Evolutionary conservation across 2,113 vertebrate genomes (phyloP), one percentile per base, ranked within the genome.

Genomic region (Benitochromis conjunctus): DNA sequence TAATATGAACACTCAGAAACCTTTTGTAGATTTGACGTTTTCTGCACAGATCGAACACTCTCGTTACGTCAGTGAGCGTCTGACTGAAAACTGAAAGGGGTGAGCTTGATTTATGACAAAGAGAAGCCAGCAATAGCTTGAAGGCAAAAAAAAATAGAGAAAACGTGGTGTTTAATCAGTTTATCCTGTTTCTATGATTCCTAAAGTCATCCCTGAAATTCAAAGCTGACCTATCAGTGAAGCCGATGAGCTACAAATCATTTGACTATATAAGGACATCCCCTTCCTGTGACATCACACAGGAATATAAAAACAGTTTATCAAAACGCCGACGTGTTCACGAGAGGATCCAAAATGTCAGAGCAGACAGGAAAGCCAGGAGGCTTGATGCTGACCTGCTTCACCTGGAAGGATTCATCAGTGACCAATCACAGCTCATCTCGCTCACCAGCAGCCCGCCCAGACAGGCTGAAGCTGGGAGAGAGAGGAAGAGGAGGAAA

Each of bases 381-480:
- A 21, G 24, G 21, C 31, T 74, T 29, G 43, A 48, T 74, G 69
- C 69, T 51, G 69, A 74, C 46, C 69, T 29, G 69, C 43, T 74
- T 51, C 43, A 74, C 43, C 69, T 74, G 69, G 66, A 46, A 71
- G 41, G 41, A 71, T 48, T 69, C 64, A 43, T 43, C 41, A 48
- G 11, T 21, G 43, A 48, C 24, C 16, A 76, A 31, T 31, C 26
- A 76, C 24, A 34, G 46, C 19, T 64, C 81, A 0, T 80, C 86
- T 64, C 6, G 58, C 38, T 90, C 38, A 3, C 5, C 80, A 53
- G 38, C 88, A 87, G 83, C 87, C 84, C 92, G 92, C 89, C 90
- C 87, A 83, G 92, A 88, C 77, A 94, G 86, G 79, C 90, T 95
- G 90, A 92, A 84, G 29, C 48, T 48, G 86, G 79, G 84, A 58